Conservation (phyloP, 2,113 vertebrate species). For the Poicephalus meyeri region DNA sequence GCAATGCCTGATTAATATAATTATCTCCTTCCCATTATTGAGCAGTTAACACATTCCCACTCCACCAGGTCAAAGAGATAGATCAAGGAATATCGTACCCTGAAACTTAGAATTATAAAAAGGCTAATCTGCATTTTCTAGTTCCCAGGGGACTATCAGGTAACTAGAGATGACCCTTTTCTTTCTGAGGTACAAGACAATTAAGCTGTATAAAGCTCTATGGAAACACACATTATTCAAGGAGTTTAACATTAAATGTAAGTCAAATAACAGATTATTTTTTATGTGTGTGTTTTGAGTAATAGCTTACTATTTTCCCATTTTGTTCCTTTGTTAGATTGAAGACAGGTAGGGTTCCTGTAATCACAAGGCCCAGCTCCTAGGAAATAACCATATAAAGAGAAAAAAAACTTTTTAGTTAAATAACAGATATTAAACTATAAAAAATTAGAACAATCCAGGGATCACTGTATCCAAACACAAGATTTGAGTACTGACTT, state of each 20-base stretch:
- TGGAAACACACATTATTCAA: not conserved
- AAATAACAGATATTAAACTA: not conserved
- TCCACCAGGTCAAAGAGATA: not conserved
- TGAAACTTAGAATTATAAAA: not conserved
- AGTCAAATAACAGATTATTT: not conserved
- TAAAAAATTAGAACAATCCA: not conserved
- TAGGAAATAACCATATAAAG: slow-evolving; percentile 48
- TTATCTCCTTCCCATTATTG: not conserved
- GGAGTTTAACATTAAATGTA: not conserved
- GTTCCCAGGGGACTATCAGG: not conserved
- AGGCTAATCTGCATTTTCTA: not conserved
- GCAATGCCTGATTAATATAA: not conserved
- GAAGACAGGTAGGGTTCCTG: slow-evolving; percentile 92
- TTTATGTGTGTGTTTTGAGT: not conserved
- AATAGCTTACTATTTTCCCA: slow-evolving; percentile 65
- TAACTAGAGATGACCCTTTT: not conserved
- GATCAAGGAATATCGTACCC: not conserved
- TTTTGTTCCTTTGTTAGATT: slow-evolving; percentile 84
- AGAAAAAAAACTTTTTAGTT: not conserved
- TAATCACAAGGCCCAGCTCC: slow-evolving; percentile 92
- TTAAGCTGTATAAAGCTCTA: not conserved
- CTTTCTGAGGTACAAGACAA: not conserved
- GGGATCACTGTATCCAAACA: not conserved
- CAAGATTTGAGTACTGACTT: not conserved
- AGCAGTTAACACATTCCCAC: not conserved